Conservation (phyloP, 2,888 invertebrate species). For the Calliphora vomitoria region DNA sequence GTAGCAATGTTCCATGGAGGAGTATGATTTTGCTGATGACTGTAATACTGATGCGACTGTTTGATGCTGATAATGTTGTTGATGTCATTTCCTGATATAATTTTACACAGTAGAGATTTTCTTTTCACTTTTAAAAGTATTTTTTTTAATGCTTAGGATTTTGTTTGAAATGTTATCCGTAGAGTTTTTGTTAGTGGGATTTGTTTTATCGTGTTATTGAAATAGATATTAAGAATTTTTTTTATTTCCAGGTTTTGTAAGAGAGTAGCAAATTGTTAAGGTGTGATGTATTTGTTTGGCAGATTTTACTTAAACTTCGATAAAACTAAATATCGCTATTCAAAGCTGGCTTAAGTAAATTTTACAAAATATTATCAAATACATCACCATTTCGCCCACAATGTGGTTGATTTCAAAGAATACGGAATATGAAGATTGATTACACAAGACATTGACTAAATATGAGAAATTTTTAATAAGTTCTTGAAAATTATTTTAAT, state of each 20-base stretch:
- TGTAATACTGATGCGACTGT: not conserved
- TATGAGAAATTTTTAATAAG: no score
- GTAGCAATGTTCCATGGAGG: not conserved
- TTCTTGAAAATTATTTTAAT: no score
- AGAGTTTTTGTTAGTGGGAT: not conserved
- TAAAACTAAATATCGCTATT: no score
- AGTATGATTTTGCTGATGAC: not conserved
- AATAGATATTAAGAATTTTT: not conserved
- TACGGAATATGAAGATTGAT: no score
- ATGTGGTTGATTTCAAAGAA: no score
- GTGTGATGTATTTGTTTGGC: not conserved
- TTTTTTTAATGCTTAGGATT: constrained; percentile 16
- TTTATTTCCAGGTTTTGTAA: not conserved
- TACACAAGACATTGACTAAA: no score
- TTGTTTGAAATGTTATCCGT: constrained; percentile 31
- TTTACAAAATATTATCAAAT: no score
- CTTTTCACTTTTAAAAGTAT: constrained; percentile 49
- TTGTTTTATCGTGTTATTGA: not conserved
- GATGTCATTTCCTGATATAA: constrained; percentile 43
- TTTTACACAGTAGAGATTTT: constrained; percentile 39
- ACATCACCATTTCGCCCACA: no score
- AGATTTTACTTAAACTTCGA: not conserved
- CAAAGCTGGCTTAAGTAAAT: not conserved
- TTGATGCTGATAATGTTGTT: constrained; percentile 36
- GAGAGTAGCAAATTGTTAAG: not conserved